Conservation (phyloP, 1,140 invertebrate genomes). For the Micrasema minimum region DNA sequence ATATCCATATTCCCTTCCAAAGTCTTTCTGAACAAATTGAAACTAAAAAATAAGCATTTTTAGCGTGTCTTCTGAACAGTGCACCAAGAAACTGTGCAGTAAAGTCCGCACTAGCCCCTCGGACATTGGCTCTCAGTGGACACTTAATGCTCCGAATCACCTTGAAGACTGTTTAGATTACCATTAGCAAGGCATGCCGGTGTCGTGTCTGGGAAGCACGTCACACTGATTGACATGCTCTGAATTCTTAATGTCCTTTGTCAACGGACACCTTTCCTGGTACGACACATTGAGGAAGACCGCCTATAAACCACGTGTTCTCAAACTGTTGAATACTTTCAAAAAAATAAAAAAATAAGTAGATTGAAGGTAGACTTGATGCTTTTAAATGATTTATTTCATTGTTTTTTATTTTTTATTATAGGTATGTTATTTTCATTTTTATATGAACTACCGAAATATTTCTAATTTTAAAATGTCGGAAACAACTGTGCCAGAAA, state of each 20-base stretch:
- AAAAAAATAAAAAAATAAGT: background rate
- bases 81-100: slow-evolving; percentile 1
- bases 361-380: background rate
- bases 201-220: background rate
- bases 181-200: slow-evolving; percentile 16
- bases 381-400: background rate
- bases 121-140: background rate
- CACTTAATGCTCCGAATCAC: background rate
- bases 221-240: slow-evolving; percentile 11
- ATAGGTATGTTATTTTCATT: background rate
- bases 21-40: background rate
- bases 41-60: background rate
- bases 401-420: background rate
- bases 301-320: background rate
- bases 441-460: background rate
- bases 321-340: slow-evolving; percentile 3
- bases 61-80: background rate
- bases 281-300: slow-evolving; percentile 6
- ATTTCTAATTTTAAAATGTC: too few relatives aligned
- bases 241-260: slow-evolving; percentile 27
- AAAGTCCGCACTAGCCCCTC: background rate
- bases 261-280: slow-evolving; percentile 8
- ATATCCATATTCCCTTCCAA: too few relatives aligned
- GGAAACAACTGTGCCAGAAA: too few relatives aligned
- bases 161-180: slow-evolving; percentile 7